Evolutionary conservation across 2,888 invertebrate species (phyloP).

Genomic region (Eupeodes luniger): DNA sequence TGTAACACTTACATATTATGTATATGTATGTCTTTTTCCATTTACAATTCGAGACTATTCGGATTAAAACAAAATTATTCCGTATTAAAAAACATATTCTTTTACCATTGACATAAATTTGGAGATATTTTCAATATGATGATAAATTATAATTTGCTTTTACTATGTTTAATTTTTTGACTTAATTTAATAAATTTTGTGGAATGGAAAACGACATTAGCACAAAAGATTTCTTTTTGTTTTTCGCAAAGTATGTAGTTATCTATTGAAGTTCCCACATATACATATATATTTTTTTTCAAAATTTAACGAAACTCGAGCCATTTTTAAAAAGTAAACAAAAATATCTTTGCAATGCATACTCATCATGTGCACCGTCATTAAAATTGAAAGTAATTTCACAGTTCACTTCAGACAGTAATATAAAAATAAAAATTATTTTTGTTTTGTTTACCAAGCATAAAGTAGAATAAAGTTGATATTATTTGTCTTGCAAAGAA

Average conservation of each 20-base stretch:
- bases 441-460: background rate
- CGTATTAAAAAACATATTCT: too few species aligned
- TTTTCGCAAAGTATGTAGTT: background rate
- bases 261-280: too few species aligned
- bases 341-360: slow-evolving; percentile 45
- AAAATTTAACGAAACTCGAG: background rate
- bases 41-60: background rate
- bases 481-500: slow-evolving; percentile 36
- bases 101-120: too few species aligned
- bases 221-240: background rate
- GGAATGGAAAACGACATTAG: background rate
- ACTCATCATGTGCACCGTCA: slow-evolving; percentile 48
- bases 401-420: slow-evolving; percentile 65
- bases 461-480: slow-evolving; percentile 47
- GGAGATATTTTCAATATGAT: too few species aligned
- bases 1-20: background rate
- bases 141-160: too few species aligned
- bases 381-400: slow-evolving; percentile 66
- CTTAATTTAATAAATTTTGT: too few species aligned
- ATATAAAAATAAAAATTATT: background rate
- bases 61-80: background rate
- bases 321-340: background rate
- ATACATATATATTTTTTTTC: background rate
- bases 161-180: too few species aligned
- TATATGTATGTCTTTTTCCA: background rate